phyloP scores from a whole-genome alignment of 2,113 vertebrate species.

The Paralichthys olivaceus region DNA sequence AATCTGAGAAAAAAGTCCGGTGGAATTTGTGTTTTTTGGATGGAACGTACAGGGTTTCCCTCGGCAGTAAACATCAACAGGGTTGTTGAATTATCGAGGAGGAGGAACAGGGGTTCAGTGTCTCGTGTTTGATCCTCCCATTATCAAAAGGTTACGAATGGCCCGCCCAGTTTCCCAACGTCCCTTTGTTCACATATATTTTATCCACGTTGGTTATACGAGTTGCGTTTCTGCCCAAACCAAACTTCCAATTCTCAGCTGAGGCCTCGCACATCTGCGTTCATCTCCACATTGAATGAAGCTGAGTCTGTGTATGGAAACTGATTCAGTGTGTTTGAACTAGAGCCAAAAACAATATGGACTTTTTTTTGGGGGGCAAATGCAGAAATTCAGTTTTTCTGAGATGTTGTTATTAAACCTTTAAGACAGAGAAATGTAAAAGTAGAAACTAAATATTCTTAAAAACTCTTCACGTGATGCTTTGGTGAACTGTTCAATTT shows the following conservation, averaged over 20 bases:
- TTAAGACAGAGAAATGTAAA: no score
- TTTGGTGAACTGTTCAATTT: no score
- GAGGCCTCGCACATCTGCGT: no score
- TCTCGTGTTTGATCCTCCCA: constrained; percentile 63
- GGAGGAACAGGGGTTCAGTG: constrained; percentile 43
- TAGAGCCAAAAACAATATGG: no score
- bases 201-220: neutral
- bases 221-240: neutral
- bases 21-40: constrained; percentile 84
- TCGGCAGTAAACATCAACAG: constrained; percentile 87
- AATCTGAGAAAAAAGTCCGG: constrained; percentile 76
- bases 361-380: no score
- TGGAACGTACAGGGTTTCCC: constrained; percentile 85
- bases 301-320: no score
- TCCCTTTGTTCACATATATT: neutral
- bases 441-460: no score
- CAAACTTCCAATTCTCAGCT: neutral
- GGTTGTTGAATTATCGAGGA: constrained; percentile 61
- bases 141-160: constrained; percentile 34
- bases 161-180: constrained; percentile 14
- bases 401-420: no score
- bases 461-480: no score
- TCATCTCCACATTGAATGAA: no score
- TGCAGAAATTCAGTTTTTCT: no score
- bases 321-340: no score